Evolutionary conservation across 2,888 invertebrate species (phyloP).

Genomic region (Eilema sororculum): DNA sequence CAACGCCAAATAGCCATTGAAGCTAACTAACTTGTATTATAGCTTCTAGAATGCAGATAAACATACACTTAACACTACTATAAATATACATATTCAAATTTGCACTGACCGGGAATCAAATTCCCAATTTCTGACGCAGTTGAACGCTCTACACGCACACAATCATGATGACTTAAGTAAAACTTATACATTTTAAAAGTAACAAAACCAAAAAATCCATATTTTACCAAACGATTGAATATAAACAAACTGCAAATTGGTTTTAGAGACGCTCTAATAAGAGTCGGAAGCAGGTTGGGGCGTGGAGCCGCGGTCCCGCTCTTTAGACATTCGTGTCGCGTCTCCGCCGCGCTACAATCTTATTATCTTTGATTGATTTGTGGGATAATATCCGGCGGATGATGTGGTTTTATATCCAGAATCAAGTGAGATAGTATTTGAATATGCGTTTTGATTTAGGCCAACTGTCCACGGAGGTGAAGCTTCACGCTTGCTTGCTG

Average conservation of each 20-base stretch:
- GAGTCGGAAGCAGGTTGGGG: slow-evolving; percentile 5
- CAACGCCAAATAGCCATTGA: no score
- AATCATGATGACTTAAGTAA: no score
- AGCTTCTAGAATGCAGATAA: no score
- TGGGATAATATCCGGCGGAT: slow-evolving; percentile 24
- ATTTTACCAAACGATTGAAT: slow-evolving; percentile 20
- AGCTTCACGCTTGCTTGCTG: no score
- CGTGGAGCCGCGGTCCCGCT: not conserved
- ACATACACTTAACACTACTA: no score
- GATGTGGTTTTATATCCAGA: not conserved
- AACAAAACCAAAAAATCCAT: not conserved
- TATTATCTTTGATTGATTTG: slow-evolving; percentile 41
- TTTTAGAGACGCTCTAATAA: slow-evolving; percentile 30
- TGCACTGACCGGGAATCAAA: no score
- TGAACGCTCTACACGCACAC: no score
- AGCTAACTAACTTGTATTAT: no score
- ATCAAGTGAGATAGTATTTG: not conserved
- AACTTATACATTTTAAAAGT: not conserved
- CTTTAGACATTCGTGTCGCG: slow-evolving; percentile 21
- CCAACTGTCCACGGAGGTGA: no score
- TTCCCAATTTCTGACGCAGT: no score
- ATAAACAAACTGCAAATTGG: slow-evolving; percentile 22
- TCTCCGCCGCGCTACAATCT: slow-evolving; percentile 17
- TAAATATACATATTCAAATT: no score
- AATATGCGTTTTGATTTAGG: no score